Conservation (phyloP, 2,888 invertebrate genomes). For the Seira ritae region DNA sequence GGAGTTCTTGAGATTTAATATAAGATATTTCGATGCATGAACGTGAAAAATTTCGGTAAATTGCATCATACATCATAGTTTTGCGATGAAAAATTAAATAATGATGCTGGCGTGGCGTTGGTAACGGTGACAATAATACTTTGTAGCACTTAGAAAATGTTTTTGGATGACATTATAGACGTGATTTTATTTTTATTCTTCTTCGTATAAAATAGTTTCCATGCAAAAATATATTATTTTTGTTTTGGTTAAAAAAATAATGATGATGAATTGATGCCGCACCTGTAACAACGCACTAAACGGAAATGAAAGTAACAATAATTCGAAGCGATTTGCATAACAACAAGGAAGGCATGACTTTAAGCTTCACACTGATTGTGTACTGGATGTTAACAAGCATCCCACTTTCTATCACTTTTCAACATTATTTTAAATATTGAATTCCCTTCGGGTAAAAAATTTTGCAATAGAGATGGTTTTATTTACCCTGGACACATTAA, state of each 20-base stretch:
- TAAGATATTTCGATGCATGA: background rate
- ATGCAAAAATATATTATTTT: constrained; percentile 34
- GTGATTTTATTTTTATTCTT: constrained; percentile 28
- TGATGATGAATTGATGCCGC: constrained; percentile 27
- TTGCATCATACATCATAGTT: too few relatives aligned
- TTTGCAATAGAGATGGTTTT: too few relatives aligned
- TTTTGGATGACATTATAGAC: constrained; percentile 22
- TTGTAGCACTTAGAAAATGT: constrained; percentile 45
- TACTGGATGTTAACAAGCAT: background rate
- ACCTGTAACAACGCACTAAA: constrained; percentile 30
- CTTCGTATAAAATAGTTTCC: constrained; percentile 18
- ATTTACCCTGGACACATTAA: constrained; percentile 5
- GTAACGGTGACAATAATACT: constrained; percentile 41
- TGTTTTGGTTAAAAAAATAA: background rate
- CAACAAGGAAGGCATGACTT: background rate
- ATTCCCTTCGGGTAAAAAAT: too few relatives aligned
- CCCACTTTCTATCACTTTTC: constrained; percentile 24
- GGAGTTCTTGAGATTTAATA: background rate
- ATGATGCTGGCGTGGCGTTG: constrained; percentile 29
- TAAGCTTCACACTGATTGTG: constrained; percentile 24
- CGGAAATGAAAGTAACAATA: background rate
- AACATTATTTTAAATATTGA: background rate
- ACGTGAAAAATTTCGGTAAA: background rate
- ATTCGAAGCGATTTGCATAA: background rate
- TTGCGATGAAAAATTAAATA: background rate